A percentile compares a stretch with the other conserved stretches of the same genome.
These are phyloP conservation scores for Odontamblyopus rebecca DNA, from an alignment of 2,797 vertebrate species.

Conservation along the genomic window DNA sequence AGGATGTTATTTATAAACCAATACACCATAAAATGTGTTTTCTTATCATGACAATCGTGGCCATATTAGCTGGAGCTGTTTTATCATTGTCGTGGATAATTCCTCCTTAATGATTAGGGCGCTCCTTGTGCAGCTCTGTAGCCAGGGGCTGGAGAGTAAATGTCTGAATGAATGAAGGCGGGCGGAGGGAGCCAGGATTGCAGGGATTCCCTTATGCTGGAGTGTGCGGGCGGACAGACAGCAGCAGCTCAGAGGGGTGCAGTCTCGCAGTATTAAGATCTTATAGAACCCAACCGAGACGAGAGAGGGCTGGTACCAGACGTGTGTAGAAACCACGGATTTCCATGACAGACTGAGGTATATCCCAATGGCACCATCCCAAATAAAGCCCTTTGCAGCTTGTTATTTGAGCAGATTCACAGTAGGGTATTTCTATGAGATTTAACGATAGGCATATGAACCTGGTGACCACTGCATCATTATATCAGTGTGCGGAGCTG, in stretches of 20 bases:
- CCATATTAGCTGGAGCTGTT: constrained; percentile 38
- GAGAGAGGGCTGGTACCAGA: constrained; percentile 9
- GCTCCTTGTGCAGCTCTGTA: constrained; percentile 31
- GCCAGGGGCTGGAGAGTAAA: constrained; percentile 27
- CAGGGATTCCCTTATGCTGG: constrained; percentile 64
- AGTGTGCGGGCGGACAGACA: constrained; percentile 33
- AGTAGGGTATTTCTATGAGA: background rate
- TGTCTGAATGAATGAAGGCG: constrained; percentile 45
- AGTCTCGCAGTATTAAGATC: constrained; percentile 63
- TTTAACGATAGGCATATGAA: background rate
- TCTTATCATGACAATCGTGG: constrained; percentile 35
- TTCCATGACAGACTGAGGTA: constrained; percentile 22
- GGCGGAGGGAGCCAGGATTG: constrained; percentile 37
- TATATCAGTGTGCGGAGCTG: constrained; percentile 30
- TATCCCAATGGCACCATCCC: constrained; percentile 4
- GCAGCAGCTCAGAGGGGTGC: constrained; percentile 57
- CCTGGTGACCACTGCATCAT: constrained; percentile 24
- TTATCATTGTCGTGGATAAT: constrained; percentile 47
- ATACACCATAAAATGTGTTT: constrained; percentile 39
- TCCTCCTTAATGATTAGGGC: constrained; percentile 40
- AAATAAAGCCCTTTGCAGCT: constrained; percentile 11
- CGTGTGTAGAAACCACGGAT: constrained; percentile 17
- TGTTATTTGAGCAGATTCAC: background rate
- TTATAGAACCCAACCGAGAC: constrained; percentile 21
- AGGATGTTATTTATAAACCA: background rate